Percentiles rank a stretch among this genome's conserved stretches.
Evolutionary conservation across 2,888 invertebrate species (phyloP).

Genomic region (Pyrgus malvae): DNA sequence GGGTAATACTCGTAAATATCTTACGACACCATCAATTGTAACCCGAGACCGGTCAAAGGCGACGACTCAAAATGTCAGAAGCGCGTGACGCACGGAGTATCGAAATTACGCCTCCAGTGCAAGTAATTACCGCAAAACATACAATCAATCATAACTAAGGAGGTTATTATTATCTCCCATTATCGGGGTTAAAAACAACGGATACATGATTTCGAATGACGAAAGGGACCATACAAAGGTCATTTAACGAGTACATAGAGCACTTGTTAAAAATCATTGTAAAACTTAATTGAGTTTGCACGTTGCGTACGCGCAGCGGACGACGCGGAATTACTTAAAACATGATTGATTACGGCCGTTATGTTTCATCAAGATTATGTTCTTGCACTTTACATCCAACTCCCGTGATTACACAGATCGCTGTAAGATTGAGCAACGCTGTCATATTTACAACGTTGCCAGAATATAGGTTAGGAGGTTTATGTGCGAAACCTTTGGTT

Average conservation of each 20-base stretch:
- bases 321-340: constrained; percentile 30
- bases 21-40: constrained; percentile 23
- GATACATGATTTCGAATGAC: constrained; percentile 30
- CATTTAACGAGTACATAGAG: constrained; percentile 40
- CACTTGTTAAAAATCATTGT: constrained; percentile 29
- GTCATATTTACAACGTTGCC: constrained; percentile 62
- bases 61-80: constrained; percentile 33
- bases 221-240: constrained; percentile 43
- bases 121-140: constrained; percentile 35
- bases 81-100: constrained; percentile 29
- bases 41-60: constrained; percentile 30
- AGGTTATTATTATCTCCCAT: constrained; percentile 43
- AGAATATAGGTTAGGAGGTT: constrained; percentile 67
- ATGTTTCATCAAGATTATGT: constrained; percentile 47
- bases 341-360: constrained; percentile 43
- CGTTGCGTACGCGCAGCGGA: constrained; percentile 10
- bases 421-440: constrained; percentile 68
- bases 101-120: constrained; percentile 27
- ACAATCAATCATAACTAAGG: constrained; percentile 41
- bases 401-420: constrained; percentile 50
- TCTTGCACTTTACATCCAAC: constrained; percentile 39
- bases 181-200: constrained; percentile 33
- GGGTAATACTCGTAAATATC: constrained; percentile 13
- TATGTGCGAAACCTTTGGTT: constrained; percentile 15
- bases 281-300: constrained; percentile 38